These are phyloP conservation scores for Tichodroma muraria DNA, from an alignment of 2,113 vertebrate species.

Conservation along the genomic window DNA sequence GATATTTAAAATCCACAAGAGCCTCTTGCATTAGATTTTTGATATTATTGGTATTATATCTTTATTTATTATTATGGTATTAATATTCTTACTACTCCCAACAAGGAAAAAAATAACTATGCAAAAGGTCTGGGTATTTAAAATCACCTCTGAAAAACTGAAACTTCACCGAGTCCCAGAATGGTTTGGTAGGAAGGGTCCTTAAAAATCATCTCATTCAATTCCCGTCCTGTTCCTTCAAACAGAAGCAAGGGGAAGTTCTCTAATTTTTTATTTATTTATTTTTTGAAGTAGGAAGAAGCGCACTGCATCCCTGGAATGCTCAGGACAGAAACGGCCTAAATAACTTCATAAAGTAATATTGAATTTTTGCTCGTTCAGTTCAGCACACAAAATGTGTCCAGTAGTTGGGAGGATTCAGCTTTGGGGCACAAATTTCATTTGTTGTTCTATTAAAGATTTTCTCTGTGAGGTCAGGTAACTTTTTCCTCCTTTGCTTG, in stretches of 20 bases:
- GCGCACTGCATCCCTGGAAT: not conserved
- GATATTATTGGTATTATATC: too few relatives aligned
- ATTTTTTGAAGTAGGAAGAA: not conserved
- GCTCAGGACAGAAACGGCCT: not conserved
- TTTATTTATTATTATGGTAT: too few relatives aligned
- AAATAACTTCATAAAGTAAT: not conserved
- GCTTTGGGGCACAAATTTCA: not conserved
- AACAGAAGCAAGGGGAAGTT: not conserved
- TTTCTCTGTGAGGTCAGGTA: not conserved
- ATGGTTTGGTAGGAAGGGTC: not conserved
- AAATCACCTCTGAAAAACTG: not conserved
- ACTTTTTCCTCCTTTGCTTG: not conserved
- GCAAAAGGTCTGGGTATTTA: not conserved
- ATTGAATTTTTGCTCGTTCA: not conserved
- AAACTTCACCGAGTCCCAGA: not conserved
- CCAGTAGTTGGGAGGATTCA: not conserved
- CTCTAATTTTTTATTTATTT: rapidly evolving
- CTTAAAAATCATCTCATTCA: not conserved
- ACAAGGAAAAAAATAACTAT: not conserved
- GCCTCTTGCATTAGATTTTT: too few relatives aligned
- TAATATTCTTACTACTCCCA: not conserved
- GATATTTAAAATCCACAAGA: not conserved
- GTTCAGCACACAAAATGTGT: not conserved
- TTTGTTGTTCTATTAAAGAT: not conserved
- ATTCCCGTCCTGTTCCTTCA: too few relatives aligned